Evolutionary conservation across 2,797 vertebrate genomes (phyloP).

Genomic region (Cossypha polioptera): DNA sequence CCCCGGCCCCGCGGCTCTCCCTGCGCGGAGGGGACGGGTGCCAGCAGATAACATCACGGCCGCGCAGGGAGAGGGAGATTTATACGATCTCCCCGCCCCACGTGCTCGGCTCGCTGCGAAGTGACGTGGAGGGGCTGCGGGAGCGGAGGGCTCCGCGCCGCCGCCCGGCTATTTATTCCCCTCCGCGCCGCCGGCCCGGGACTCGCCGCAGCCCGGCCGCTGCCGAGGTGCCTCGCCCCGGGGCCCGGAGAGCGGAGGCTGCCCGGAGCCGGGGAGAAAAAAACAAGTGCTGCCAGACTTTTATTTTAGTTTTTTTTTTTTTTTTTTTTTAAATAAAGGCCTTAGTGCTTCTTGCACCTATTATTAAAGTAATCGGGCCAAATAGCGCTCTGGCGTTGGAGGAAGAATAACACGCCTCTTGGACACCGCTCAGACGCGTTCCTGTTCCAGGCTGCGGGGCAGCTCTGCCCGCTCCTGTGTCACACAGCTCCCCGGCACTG

Average conservation of each 20-base stretch:
- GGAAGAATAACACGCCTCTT: not conserved
- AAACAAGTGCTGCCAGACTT: not conserved
- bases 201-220: not conserved
- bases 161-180: conserved; percentile 47
- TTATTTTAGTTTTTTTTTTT: not conserved
- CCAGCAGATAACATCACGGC: conserved; percentile 82
- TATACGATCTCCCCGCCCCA: conserved; percentile 81
- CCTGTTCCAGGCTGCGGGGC: not conserved
- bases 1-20: conserved; percentile 39
- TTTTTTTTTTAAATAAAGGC: not conserved
- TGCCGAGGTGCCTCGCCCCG: not conserved
- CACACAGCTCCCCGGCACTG: not conserved
- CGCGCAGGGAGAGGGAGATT: conserved; percentile 75
- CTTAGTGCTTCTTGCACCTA: not conserved
- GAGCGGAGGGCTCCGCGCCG: conserved; percentile 67
- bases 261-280: not conserved
- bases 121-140: conserved; percentile 76
- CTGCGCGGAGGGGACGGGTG: conserved; percentile 63
- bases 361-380: not conserved
- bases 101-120: conserved; percentile 78
- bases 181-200: not conserved
- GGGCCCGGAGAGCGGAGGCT: not conserved
- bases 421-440: not conserved
- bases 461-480: not conserved
- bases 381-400: not conserved